Base-by-base conservation (phyloP, 2,888 invertebrate species). In the Idaea biselata region DNA sequence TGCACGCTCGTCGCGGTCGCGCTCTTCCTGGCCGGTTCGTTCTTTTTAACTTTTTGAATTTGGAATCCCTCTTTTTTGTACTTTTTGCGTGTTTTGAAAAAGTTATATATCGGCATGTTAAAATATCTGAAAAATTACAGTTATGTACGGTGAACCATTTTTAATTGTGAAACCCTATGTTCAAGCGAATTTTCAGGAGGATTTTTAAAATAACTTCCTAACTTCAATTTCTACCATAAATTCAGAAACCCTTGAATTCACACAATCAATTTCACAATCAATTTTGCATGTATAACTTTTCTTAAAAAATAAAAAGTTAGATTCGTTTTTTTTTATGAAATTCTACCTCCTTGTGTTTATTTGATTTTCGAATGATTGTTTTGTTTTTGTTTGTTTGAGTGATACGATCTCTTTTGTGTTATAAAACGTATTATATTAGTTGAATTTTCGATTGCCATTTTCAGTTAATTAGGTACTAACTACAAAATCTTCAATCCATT, bases 21-120 rank as follows among this genome's bases (percentile, higher is more conserved):
- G 67, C 72, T 88, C 68, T 74, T 88, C 63, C 80, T 90, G 68
- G 83, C 85, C 81, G 90, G 90, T 91, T 77, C 82, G 84, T 84
- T 76, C 64, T 69, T 60, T 62, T 63, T 69, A n/a, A 60, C 63
- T 69, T 68, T 61, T 64, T 65, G 64, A 63, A 66, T 64, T 65
- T 61, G 16, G 57, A 67, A 44, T 64, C 58, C 61, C 18, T 62
- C 54, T 62, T 64, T 57, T 55, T 55, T 62, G 16, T 57, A 58
- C 59, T 18, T 11, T 58, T 4, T 17, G 58, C 25, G 16, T 44
- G 25, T 58, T 61, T 58, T 25, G 18, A 17, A 53, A 54, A n/a
- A 14, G 58, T 32, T 32, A 63, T 16, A 25, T n/a, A n/a, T n/a
- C n/a, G n/a, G n/a, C n/a, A 25, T 25, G 5, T 25, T 25, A 3